Conservation (phyloP, 2,113 vertebrate genomes). For the Sinocyclocheilus rhinocerous region DNA sequence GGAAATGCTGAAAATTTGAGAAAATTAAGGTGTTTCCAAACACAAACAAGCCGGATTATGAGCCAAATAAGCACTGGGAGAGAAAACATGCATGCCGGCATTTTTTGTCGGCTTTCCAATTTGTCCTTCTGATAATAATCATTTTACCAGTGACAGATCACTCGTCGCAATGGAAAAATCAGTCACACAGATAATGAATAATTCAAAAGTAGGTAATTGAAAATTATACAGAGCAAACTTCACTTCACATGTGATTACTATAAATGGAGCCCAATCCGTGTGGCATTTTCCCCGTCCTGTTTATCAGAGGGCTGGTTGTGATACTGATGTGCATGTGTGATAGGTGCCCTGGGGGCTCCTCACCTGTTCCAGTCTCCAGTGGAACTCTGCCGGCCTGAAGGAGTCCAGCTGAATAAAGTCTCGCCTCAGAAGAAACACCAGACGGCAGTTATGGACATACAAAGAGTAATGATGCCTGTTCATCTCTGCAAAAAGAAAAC, state of each 20-base stretch:
- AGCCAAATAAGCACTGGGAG: neutral
- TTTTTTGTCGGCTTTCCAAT: neutral
- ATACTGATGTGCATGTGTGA: neutral
- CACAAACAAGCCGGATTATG: conserved; percentile 6
- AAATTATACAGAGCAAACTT: conserved; percentile 32
- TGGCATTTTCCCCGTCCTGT: conserved; percentile 24
- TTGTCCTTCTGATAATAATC: conserved; percentile 37
- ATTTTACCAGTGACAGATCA: conserved; percentile 9
- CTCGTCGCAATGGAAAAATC: conserved; percentile 18
- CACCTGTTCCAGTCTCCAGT: conserved; percentile 99
- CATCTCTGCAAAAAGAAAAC: conserved; percentile 83
- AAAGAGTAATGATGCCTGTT: conserved; percentile 95
- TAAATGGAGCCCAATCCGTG: neutral
- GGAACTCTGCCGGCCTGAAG: conserved; percentile 93
- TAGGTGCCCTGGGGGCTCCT: conserved; percentile 15
- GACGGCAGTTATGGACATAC: conserved; percentile 95
- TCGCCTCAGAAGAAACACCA: conserved; percentile 92
- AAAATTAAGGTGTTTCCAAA: conserved; percentile 9
- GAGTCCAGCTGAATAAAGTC: conserved; percentile 93
- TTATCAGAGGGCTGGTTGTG: conserved; percentile 16
- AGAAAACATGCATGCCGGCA: neutral
- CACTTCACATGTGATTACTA: conserved; percentile 28
- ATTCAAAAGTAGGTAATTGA: conserved; percentile 41
- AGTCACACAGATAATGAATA: conserved; percentile 28
- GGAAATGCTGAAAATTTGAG: neutral